Conservation (phyloP, 1,140 invertebrate species). For the Littorina saxatilis region DNA sequence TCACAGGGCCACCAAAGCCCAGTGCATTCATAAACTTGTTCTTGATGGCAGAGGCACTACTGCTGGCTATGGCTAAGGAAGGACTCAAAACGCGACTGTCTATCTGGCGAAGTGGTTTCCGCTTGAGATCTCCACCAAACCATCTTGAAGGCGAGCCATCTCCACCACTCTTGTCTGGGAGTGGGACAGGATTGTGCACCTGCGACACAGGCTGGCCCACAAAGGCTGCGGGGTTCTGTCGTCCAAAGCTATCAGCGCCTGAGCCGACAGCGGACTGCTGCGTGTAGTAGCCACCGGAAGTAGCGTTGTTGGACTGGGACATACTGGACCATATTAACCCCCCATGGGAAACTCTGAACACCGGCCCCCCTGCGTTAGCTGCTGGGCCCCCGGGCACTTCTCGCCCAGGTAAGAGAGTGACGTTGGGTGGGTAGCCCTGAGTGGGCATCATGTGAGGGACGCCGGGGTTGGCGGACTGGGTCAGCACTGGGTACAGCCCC, state of each 20-base stretch:
- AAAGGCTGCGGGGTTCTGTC: not conserved
- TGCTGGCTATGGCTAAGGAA: slow-evolving; percentile 14
- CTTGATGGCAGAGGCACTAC: slow-evolving; percentile 46
- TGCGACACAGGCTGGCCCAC: not conserved
- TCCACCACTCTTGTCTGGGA: not conserved
- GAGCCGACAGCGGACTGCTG: not conserved
- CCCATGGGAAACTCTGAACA: slow-evolving; percentile 2
- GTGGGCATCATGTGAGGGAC: slow-evolving; percentile 25
- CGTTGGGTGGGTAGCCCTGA: slow-evolving; percentile 47
- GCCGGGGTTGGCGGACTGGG: not conserved
- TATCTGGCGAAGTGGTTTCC: slow-evolving; percentile 56
- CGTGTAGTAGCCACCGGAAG: not conserved
- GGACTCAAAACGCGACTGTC: slow-evolving; percentile 27
- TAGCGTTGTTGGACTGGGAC: slow-evolving; percentile 24
- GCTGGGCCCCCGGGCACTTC: slow-evolving; percentile 26
- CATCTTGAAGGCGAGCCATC: slow-evolving; percentile 33
- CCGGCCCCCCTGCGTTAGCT: slow-evolving; percentile 16
- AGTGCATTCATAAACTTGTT: slow-evolving; percentile 63
- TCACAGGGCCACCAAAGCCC: slow-evolving; percentile 46
- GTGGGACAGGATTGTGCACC: not conserved
- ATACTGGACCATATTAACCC: slow-evolving; percentile 1
- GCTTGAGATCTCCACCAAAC: slow-evolving; percentile 54
- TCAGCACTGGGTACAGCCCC: not conserved
- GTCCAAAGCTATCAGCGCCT: not conserved
- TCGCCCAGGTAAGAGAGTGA: slow-evolving; percentile 43